Percentiles rank a stretch among this genome's conserved stretches.
phyloP scores from a whole-genome alignment of 1,140 invertebrate species.

The Drosophila funebris region DNA sequence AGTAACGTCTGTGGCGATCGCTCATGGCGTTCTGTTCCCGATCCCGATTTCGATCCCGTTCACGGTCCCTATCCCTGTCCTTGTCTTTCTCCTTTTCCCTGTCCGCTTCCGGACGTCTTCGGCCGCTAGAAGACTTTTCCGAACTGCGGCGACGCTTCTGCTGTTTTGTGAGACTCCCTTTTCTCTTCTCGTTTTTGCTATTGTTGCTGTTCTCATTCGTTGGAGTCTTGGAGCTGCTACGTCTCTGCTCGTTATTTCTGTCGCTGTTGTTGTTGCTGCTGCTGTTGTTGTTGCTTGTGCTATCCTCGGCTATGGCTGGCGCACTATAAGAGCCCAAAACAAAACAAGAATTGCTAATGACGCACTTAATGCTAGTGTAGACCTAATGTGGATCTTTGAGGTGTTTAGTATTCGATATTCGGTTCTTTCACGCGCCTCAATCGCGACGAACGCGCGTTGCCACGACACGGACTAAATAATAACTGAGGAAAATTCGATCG shows the following conservation, averaged over 20 bases:
- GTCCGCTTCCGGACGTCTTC: conserved; percentile 62
- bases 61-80: conserved; percentile 14
- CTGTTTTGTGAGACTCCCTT: conserved; percentile 40
- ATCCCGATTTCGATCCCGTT: conserved; percentile 35
- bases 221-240: conserved; percentile 62
- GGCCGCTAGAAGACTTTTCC: conserved; percentile 58
- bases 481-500: conserved; percentile 70
- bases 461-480: conserved; percentile 78
- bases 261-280: conserved; percentile 32
- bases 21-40: conserved; percentile 61
- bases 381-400: neutral
- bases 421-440: conserved; percentile 51
- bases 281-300: conserved; percentile 41
- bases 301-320: conserved; percentile 57
- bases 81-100: conserved; percentile 37
- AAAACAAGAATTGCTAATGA: conserved; percentile 41
- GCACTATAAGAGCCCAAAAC: conserved; percentile 57
- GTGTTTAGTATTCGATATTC: conserved; percentile 23
- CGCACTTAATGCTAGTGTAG: conserved; percentile 35
- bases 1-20: conserved; percentile 79
- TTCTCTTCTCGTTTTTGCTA: conserved; percentile 41
- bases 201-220: conserved; percentile 62
- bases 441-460: conserved; percentile 72
- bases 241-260: no score
- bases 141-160: conserved; percentile 68